phyloP scores from a whole-genome alignment of 2,113 vertebrate genomes.

The Myocastor coypus region DNA sequence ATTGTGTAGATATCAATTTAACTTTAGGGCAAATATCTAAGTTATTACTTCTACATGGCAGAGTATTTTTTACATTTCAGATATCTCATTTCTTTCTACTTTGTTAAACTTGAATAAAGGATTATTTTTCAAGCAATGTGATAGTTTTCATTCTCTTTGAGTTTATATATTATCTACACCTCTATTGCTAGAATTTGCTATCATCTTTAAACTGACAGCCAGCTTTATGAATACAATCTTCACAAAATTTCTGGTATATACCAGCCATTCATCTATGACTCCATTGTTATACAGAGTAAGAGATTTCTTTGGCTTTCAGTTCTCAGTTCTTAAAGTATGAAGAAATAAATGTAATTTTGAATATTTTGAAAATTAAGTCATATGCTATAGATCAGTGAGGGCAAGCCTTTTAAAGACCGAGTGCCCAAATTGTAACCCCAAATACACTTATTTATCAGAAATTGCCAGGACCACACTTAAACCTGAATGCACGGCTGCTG shows the following conservation, averaged over 20 bases:
- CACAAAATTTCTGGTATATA: neutral
- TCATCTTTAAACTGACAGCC: slow-evolving; percentile 21
- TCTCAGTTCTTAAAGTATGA: slow-evolving; percentile 40
- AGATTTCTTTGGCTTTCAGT: neutral
- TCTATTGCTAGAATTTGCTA: slow-evolving; percentile 60
- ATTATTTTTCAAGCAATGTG: slow-evolving; percentile 55
- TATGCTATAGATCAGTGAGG: neutral
- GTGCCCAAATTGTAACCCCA: neutral
- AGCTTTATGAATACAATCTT: slow-evolving; percentile 14
- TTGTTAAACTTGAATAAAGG: slow-evolving; percentile 43
- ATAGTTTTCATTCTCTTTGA: slow-evolving; percentile 52
- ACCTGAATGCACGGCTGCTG: neutral
- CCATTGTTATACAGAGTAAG: slow-evolving; percentile 12
- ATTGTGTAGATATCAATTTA: neutral
- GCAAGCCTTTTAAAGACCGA: neutral
- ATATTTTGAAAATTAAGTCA: slow-evolving; percentile 41
- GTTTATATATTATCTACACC: slow-evolving; percentile 21
- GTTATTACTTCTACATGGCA: neutral
- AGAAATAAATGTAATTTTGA: slow-evolving; percentile 8
- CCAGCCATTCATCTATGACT: neutral
- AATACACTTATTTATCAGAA: neutral
- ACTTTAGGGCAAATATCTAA: neutral
- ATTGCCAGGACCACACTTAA: neutral
- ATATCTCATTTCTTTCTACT: slow-evolving; percentile 20
- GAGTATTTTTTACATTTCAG: neutral